Conservation (phyloP, 2,888 invertebrate genomes). For the Shargacucullia verbasci region DNA sequence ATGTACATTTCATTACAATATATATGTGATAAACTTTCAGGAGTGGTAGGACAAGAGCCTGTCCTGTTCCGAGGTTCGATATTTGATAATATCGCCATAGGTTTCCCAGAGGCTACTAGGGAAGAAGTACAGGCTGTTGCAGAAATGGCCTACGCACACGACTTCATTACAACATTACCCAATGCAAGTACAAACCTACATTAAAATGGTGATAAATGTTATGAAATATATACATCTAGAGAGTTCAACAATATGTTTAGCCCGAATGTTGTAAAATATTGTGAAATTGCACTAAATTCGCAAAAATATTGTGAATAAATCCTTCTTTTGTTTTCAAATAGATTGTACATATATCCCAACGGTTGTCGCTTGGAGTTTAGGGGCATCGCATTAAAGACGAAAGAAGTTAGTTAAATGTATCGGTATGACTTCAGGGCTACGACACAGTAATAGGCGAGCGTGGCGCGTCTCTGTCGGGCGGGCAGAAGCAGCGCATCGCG, state of each 20-base stretch:
- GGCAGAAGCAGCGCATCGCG: conserved; percentile 95
- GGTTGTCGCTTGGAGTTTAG: too few relatives aligned
- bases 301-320: too few relatives aligned
- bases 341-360: too few relatives aligned
- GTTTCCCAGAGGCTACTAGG: conserved; percentile 90
- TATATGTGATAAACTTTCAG: conserved; percentile 57
- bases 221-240: too few relatives aligned
- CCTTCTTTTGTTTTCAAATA: too few relatives aligned
- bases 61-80: conserved; percentile 95
- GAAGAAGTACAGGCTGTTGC: conserved; percentile 92
- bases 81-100: conserved; percentile 92
- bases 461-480: conserved; percentile 94
- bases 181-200: conserved; percentile 82
- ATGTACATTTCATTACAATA: not conserved
- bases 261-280: too few relatives aligned
- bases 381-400: too few relatives aligned
- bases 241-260: too few relatives aligned
- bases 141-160: conserved; percentile 93
- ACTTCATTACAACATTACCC: conserved; percentile 92
- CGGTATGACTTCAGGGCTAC: conserved; percentile 87
- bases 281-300: too few relatives aligned
- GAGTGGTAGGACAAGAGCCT: conserved; percentile 96
- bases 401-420: not conserved
- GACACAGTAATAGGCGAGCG: conserved; percentile 94
- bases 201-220: too few relatives aligned